A percentile compares a stretch with the other conserved stretches of the same genome.
phyloP scores from a whole-genome alignment of 2,797 vertebrate species.

The Semotilus atromaculatus region DNA sequence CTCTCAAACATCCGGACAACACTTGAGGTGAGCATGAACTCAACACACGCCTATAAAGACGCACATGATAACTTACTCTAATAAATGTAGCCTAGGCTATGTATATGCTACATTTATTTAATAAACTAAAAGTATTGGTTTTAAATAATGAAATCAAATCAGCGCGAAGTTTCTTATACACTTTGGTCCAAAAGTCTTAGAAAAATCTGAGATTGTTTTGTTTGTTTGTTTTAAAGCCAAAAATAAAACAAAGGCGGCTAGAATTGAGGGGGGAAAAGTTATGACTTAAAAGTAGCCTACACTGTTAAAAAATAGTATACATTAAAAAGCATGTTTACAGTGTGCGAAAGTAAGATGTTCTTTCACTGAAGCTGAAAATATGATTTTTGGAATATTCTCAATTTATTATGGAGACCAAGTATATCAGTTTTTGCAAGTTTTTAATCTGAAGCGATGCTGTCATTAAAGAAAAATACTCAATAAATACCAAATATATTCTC shows the following conservation, averaged over 20 bases:
- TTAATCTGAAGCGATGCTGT: not conserved
- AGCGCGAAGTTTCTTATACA: not conserved
- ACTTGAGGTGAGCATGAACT: slow-evolving; percentile 6
- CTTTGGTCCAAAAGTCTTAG: not conserved
- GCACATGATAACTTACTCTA: not conserved
- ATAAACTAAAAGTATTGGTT: not conserved
- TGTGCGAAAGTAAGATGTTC: not conserved
- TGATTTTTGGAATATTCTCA: too few relatives aligned
- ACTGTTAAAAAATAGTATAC: not conserved
- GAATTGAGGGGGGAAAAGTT: not conserved
- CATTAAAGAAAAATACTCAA: not conserved
- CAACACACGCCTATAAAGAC: too few relatives aligned
- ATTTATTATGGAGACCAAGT: too few relatives aligned
- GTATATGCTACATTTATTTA: not conserved
- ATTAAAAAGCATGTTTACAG: not conserved
- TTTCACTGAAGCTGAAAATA: not conserved
- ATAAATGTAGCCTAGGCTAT: not conserved
- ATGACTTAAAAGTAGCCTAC: not conserved
- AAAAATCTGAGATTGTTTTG: not conserved
- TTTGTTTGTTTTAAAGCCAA: not conserved
- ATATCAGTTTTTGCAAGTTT: too few relatives aligned
- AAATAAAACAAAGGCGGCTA: not conserved
- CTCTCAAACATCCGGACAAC: not conserved
- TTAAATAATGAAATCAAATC: not conserved
- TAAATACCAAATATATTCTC: not conserved